phyloP scores from a whole-genome alignment of 2,797 vertebrate genomes.

The Poecilia velifera region DNA sequence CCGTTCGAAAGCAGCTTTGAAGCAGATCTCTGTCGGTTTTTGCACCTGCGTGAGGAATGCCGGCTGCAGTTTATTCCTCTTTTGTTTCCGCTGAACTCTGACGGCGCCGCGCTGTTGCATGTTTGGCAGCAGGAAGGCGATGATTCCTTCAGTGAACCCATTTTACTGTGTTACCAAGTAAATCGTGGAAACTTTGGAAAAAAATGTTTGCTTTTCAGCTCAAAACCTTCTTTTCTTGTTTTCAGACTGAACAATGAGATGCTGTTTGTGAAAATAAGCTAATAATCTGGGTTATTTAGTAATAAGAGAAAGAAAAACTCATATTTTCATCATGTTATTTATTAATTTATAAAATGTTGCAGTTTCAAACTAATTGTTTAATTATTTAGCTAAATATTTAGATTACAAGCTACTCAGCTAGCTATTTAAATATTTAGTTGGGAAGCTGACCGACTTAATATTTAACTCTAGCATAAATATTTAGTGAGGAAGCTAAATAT shows the following conservation, averaged over 20 bases:
- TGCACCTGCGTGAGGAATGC: slow-evolving; percentile 62
- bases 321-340: too few species aligned
- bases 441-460: too few species aligned
- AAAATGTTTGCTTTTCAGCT: not conserved
- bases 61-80: not conserved
- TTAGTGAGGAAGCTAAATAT: too few species aligned
- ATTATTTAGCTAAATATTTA: too few species aligned
- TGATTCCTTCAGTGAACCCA: slow-evolving; percentile 36
- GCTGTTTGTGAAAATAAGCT: not conserved
- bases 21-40: slow-evolving; percentile 33
- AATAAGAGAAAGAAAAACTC: not conserved
- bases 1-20: slow-evolving; percentile 42
- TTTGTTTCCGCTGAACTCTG: slow-evolving; percentile 32
- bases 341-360: too few species aligned
- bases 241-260: not conserved
- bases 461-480: too few species aligned
- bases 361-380: too few species aligned
- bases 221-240: not conserved
- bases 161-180: not conserved
- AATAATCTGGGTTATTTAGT: not conserved
- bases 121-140: slow-evolving; percentile 26
- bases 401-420: too few species aligned
- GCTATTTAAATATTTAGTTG: too few species aligned
- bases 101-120: slow-evolving; percentile 20
- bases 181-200: slow-evolving; percentile 6